Evolutionary conservation across 2,113 vertebrate species (phyloP), one percentile per base, ranked within the genome.

Genomic region (Dendrocopos noguchii): DNA sequence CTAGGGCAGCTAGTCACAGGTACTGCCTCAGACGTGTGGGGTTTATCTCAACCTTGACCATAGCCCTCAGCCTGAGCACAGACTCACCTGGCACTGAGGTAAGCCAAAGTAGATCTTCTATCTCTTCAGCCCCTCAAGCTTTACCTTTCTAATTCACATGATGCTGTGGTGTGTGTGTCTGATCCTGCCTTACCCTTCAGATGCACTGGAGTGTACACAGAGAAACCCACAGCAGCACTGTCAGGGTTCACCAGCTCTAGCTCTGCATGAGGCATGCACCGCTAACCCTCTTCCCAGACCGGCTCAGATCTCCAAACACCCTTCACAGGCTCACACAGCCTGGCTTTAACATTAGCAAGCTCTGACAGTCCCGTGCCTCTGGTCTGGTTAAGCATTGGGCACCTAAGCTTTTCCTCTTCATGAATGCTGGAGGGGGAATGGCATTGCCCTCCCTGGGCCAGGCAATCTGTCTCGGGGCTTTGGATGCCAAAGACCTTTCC

Each of bases 171-270:
- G 33, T 44, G 21, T 65, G 50, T 21, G 19, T 3, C 76, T 83
- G 17, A 2, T 44, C n/a, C 61, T 71, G 17, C 31, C 44, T 72
- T 42, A n/a, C 8, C 31, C 36, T 53, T 66, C 8, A 0, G 20
- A 5, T 15, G 65, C 27, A 7, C 52, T 10, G 42, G 36, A 60
- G 50, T 6, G 10, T 17, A 15, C 0, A 0, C 64, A 70, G 64
- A 29, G 34, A 87, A 12, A 68, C 21, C 17, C 44, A 27, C 0
- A 2, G 61, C 42, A 63, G 63, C 0, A 0, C 12, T 61, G 15
- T 27, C 47, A 77, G 60, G 21, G 39, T 55, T 71, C 53, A 8
- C 1, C 5, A 46, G 27, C 52, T 78, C 56, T 11, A 2, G 20
- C 12, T 39, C 24, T 25, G 16, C 36, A 22, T 5, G 13, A 24